Percentiles rank a stretch among this genome's conserved stretches.
Evolutionary conservation across 2,888 invertebrate genomes (phyloP).

Genomic region (Lycophotia porphyrea): DNA sequence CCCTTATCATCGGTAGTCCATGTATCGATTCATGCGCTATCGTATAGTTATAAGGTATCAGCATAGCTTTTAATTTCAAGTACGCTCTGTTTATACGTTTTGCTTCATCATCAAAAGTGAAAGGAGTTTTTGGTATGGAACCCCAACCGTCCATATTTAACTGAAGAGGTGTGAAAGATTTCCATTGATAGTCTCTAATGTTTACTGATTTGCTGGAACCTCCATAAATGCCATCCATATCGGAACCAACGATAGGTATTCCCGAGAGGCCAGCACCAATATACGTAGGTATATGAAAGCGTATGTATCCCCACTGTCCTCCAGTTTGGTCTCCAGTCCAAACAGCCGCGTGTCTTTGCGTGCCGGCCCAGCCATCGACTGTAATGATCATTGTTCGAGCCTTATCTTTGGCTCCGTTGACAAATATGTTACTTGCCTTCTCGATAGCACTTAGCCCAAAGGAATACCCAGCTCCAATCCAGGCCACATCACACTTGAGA

Average conservation of each 20-base stretch:
- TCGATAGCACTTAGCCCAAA: constrained; percentile 84
- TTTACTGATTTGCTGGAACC: constrained; percentile 81
- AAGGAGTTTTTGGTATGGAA: constrained; percentile 81
- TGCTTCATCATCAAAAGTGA: constrained; percentile 81
- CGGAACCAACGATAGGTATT: constrained; percentile 83
- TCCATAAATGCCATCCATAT: constrained; percentile 86
- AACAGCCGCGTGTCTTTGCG: constrained; percentile 84
- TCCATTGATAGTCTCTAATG: constrained; percentile 87
- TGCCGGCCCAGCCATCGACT: constrained; percentile 88
- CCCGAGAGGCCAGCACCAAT: constrained; percentile 86
- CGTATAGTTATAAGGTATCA: constrained; percentile 86
- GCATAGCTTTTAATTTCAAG: constrained; percentile 85
- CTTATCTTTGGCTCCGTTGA: constrained; percentile 70
- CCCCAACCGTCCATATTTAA: constrained; percentile 89
- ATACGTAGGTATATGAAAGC: constrained; percentile 87
- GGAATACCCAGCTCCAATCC: constrained; percentile 86
- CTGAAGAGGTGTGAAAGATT: constrained; percentile 86
- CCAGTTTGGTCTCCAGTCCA: constrained; percentile 87
- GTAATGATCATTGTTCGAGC: constrained; percentile 82
- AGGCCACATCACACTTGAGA: constrained; percentile 87
- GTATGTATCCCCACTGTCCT: constrained; percentile 87
- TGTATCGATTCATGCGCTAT: constrained; percentile 79
- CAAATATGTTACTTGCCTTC: constrained; percentile 80
- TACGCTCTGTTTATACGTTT: constrained; percentile 83
- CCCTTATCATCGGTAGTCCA: constrained; percentile 85